Evolutionary conservation across 2,888 invertebrate genomes (phyloP), one percentile per base, ranked within the genome.

Genomic region (Agonum fuliginosum): DNA sequence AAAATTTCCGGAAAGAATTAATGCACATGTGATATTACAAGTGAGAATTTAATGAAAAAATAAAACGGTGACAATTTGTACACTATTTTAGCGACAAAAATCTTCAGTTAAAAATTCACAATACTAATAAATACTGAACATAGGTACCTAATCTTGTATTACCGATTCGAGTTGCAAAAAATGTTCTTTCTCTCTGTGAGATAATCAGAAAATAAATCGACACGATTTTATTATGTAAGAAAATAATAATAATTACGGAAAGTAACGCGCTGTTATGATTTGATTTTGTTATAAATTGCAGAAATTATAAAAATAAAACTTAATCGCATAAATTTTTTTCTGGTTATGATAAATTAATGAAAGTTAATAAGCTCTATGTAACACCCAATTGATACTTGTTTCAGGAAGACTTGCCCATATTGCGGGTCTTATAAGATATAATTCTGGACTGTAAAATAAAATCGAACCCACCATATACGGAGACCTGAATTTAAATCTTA

Each of bases 311-410:
- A 37, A n/a, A 22, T 8, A 19, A 51, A 51, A 51, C 19, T n/a
- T n/a, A n/a, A n/a, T 51, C 48, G 20, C 10, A 51, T 22, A n/a
- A 51, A 51, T 51, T 22, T 51, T 19, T 51, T 51, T 51, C n/a
- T 8, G 12, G 12, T 37, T 12, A 8, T 51, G 20, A 51, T 51
- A 22, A 19, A 51, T 51, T 51, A 22, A 51, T 51, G 51, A 51
- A 22, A 51, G 51, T 10, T 22, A 51, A 51, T 51, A 51, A 22
- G 22, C 22, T 51, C 46, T 46, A 1, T 17, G 17, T 46, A 46
- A 46, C 12, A n/a, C 12, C 20, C 20, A 58, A 30, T 19, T 27
- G 30, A 30, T 27, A 58, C 58, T 58, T 58, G 27, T 58, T 62
- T 30, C 58, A 62, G 58, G 58, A 62, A 62, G 17, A 14, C 8